Evolutionary conservation across 2,888 invertebrate genomes (phyloP).

Genomic region (Electrophaes corylata): DNA sequence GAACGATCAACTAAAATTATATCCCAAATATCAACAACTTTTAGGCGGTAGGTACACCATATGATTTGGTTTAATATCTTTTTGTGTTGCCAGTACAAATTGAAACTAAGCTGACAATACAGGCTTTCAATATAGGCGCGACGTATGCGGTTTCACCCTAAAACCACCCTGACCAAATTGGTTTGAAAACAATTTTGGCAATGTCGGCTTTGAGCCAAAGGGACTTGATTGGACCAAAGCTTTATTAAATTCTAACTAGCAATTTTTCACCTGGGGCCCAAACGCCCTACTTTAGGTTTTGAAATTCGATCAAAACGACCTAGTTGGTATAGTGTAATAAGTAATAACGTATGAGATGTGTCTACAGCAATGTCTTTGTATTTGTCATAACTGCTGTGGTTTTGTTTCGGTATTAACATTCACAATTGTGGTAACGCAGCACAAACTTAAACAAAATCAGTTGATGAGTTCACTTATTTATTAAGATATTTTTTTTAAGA

Average conservation of each 20-base stretch:
- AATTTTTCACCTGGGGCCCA: background rate
- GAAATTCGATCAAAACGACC: background rate
- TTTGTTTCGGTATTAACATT: too few species aligned
- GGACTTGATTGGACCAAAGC: conserved; percentile 6
- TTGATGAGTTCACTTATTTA: too few species aligned
- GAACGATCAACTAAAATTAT: too few species aligned
- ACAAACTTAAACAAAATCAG: too few species aligned
- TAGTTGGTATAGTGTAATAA: too few species aligned
- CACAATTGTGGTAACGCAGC: too few species aligned
- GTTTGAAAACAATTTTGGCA: conserved; percentile 15
- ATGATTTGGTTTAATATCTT: background rate
- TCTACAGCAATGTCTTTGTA: too few species aligned
- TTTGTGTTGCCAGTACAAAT: background rate
- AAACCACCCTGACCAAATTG: conserved; percentile 16
- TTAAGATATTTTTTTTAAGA: too few species aligned
- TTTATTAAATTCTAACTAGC: conserved; percentile 4
- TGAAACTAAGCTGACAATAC: background rate
- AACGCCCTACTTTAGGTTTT: background rate
- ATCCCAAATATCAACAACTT: too few species aligned
- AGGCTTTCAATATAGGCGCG: conserved; percentile 5
- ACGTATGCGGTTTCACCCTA: conserved; percentile 7
- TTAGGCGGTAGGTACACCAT: background rate
- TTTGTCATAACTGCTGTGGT: too few species aligned
- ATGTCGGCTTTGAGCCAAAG: conserved; percentile 2
- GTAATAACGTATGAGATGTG: too few species aligned